phyloP scores from a whole-genome alignment of 1,140 invertebrate genomes.

The Pseudomyrmex concolor region DNA sequence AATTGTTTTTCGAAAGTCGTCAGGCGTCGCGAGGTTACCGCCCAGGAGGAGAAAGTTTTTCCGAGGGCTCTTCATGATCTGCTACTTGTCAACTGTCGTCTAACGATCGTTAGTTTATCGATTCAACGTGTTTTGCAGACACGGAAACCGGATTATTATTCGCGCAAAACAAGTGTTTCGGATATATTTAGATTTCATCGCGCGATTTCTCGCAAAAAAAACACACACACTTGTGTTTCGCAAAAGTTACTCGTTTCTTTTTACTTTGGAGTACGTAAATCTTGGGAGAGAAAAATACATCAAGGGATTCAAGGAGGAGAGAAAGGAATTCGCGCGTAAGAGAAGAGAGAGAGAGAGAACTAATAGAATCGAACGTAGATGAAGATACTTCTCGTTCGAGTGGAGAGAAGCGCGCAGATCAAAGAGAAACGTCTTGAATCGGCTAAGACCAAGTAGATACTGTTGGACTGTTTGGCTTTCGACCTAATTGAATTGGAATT shows the following conservation, averaged over 20 bases:
- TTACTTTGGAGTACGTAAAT: constrained; percentile 6
- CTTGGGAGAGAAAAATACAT: constrained; percentile 4
- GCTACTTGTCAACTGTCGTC: not conserved
- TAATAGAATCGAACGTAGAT: constrained; percentile 46
- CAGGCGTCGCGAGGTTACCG: constrained; percentile 5
- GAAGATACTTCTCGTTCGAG: constrained; percentile 2
- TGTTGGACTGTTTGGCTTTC: constrained; percentile 22
- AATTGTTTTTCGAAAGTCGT: constrained; percentile 53
- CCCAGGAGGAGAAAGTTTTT: not conserved
- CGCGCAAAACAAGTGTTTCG: no score
- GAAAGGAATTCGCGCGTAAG: no score
- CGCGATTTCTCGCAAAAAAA: no score
- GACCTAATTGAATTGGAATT: constrained; percentile 52
- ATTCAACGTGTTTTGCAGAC: not conserved
- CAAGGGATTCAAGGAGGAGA: constrained; percentile 23
- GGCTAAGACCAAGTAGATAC: constrained; percentile 18
- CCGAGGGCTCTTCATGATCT: not conserved
- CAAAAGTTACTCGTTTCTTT: constrained; percentile 20
- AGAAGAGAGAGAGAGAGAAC: not conserved
- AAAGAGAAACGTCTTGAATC: constrained; percentile 22
- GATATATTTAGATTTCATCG: no score
- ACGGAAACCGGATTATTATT: no score
- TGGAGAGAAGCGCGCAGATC: constrained; percentile 9
- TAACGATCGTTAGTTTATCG: not conserved
- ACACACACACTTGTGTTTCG: not conserved